phyloP scores from a whole-genome alignment of 1,140 invertebrate genomes.

The Amphibalanus amphitrite region DNA sequence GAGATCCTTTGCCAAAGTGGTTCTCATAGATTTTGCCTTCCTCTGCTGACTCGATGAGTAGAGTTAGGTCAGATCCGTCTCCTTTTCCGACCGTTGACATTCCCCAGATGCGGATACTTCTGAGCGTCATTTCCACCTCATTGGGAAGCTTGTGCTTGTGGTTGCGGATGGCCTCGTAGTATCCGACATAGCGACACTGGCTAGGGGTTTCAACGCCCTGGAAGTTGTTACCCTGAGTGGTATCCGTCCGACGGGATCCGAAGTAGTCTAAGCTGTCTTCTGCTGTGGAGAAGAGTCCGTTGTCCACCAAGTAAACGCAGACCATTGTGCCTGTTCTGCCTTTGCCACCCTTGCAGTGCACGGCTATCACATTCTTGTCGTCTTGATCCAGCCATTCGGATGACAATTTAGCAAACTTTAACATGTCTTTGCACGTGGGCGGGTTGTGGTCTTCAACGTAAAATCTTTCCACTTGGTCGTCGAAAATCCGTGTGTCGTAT shows the following conservation, averaged over 20 bases:
- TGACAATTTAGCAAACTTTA: slow-evolving; percentile 32
- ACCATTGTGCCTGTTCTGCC: slow-evolving; percentile 40
- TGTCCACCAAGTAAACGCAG: slow-evolving; percentile 35
- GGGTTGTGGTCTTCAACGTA: slow-evolving; percentile 45
- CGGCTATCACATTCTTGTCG: slow-evolving; percentile 37
- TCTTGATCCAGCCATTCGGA: slow-evolving; percentile 33
- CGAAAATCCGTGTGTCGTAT: slow-evolving; percentile 38
- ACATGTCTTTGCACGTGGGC: slow-evolving; percentile 31
- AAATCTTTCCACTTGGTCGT: slow-evolving; percentile 34
- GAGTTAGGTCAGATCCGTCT: slow-evolving; percentile 31
- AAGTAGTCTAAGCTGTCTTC: slow-evolving; percentile 36
- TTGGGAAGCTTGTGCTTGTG: slow-evolving; percentile 27
- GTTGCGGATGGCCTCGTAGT: slow-evolving; percentile 33
- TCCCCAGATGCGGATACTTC: slow-evolving; percentile 26
- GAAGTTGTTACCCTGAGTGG: slow-evolving; percentile 31
- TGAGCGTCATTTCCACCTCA: slow-evolving; percentile 25
- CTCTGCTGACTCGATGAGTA: slow-evolving; percentile 11
- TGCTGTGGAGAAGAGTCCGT: slow-evolving; percentile 32
- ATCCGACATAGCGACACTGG: slow-evolving; percentile 35
- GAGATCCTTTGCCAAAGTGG: background rate
- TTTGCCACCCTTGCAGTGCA: slow-evolving; percentile 47
- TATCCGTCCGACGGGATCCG: slow-evolving; percentile 35
- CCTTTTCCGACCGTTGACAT: slow-evolving; percentile 28
- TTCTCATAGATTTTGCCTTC: background rate
- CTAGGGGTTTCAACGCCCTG: slow-evolving; percentile 34